Conservation (phyloP, 2,888 invertebrate species). For the Dasypolia templi region DNA sequence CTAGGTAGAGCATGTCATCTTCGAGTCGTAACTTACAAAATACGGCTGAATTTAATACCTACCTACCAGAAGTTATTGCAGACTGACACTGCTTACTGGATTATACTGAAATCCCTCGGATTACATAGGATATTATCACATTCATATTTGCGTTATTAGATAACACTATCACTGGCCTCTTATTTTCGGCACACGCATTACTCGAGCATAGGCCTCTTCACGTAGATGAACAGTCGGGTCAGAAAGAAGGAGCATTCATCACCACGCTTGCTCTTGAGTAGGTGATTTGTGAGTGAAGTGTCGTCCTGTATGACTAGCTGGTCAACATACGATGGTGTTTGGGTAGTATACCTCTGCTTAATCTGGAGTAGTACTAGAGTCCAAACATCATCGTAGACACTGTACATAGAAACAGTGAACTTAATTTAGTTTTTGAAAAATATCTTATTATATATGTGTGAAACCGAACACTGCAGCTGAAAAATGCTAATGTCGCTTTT, state of each 20-base stretch:
- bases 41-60: neutral
- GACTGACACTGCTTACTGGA: neutral
- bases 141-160: neutral
- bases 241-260: neutral
- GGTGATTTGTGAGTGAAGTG: neutral
- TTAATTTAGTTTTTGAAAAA: too few species aligned
- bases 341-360: neutral
- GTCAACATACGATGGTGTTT: too few species aligned
- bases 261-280: neutral
- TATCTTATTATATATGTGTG: neutral
- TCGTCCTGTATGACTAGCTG: too few species aligned
- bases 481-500: neutral
- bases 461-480: neutral
- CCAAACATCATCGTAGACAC: neutral
- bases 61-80: neutral
- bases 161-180: neutral
- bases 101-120: neutral
- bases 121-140: constrained; percentile 7
- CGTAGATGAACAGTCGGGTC: neutral
- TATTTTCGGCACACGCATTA: neutral
- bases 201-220: too few species aligned
- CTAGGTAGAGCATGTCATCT: neutral
- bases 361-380: neutral
- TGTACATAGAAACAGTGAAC: too few species aligned
- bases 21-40: neutral